phyloP scores from a whole-genome alignment of 2,888 invertebrate species.

The Idaea biselata region DNA sequence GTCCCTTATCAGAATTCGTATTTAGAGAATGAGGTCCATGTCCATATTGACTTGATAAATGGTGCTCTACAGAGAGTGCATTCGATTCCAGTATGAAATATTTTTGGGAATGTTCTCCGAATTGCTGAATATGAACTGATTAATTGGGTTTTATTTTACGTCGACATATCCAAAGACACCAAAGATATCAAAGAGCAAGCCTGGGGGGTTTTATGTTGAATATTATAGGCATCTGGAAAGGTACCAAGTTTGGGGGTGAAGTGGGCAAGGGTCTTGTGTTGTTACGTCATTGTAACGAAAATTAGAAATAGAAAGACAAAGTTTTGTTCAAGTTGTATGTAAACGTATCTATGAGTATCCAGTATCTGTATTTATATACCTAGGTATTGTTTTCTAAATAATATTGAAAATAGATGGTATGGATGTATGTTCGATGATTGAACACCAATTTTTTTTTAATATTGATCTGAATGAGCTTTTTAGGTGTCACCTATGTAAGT shows the following conservation, averaged over 20 bases:
- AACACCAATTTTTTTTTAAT: too few species aligned
- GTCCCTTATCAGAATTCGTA: conserved; percentile 1
- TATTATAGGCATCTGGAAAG: background rate
- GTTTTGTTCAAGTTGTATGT: too few species aligned
- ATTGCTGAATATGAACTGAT: background rate
- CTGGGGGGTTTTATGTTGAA: background rate
- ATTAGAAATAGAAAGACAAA: background rate
- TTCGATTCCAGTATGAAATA: background rate
- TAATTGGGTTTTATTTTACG: background rate
- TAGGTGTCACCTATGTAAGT: too few species aligned
- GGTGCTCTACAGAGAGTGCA: background rate
- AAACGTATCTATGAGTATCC: too few species aligned
- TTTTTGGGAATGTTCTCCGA: background rate
- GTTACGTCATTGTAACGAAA: background rate
- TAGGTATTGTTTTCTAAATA: too few species aligned
- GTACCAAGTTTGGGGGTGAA: background rate
- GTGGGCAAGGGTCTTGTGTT: background rate
- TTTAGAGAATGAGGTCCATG: conserved; percentile 17
- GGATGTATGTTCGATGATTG: background rate
- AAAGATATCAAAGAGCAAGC: background rate
- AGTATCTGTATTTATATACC: too few species aligned
- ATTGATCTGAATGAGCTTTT: too few species aligned
- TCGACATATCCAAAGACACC: background rate
- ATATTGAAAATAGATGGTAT: too few species aligned
- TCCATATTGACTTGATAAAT: conserved; percentile 6